Evolutionary conservation across 2,113 vertebrate genomes (phyloP).

Genomic region (Clarias gariepinus): DNA sequence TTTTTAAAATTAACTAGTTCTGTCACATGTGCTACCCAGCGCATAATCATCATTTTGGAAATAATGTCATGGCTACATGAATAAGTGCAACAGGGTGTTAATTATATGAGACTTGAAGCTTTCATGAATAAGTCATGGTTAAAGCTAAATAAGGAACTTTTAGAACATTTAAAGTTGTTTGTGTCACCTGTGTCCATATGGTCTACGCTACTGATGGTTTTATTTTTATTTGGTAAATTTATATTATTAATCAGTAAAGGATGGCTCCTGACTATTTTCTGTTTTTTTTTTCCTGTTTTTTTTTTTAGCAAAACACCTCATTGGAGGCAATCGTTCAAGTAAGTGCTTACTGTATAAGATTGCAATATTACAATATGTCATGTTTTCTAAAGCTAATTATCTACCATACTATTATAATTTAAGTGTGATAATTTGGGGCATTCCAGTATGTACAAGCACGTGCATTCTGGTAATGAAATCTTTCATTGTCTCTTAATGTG

Average conservation of each 20-base stretch:
- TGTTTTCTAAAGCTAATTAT: not conserved
- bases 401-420: not conserved
- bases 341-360: constrained; percentile 62
- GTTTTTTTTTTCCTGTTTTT: constrained; percentile 36
- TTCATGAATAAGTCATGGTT: too few species aligned
- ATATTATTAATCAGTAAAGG: too few species aligned
- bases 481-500: not conserved
- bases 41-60: too few species aligned
- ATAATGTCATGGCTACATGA: too few species aligned
- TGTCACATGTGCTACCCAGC: too few species aligned
- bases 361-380: not conserved
- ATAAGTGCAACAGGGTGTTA: too few species aligned
- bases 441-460: not conserved
- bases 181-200: too few species aligned
- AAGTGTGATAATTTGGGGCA: not conserved
- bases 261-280: not conserved
- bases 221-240: not conserved
- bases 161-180: too few species aligned
- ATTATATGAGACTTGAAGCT: too few species aligned
- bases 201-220: not conserved
- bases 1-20: too few species aligned
- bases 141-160: too few species aligned
- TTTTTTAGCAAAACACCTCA: constrained; percentile 91
- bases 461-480: not conserved
- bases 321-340: constrained; percentile 99